phyloP scores from a whole-genome alignment of 2,888 invertebrate species.

The Hydraecia micacea region DNA sequence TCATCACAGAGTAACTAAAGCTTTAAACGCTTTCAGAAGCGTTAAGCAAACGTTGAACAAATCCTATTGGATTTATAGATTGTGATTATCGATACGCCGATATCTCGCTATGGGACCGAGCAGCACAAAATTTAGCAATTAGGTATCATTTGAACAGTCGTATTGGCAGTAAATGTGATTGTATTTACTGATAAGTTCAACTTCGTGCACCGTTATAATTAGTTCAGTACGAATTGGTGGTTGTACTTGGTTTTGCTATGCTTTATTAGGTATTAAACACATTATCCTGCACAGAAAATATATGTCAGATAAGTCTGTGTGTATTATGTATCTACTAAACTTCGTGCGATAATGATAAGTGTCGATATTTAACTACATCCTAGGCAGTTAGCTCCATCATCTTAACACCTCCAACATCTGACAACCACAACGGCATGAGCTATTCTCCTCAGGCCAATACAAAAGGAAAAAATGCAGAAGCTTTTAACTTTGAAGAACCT shows the following conservation, averaged over 20 bases:
- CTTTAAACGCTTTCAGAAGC: conserved; percentile 45
- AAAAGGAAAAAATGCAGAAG: no score
- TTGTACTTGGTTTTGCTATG: neutral
- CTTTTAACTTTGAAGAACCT: no score
- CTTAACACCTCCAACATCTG: neutral
- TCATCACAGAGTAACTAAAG: conserved; percentile 18
- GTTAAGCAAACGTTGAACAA: conserved; percentile 40
- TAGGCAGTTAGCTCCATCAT: neutral
- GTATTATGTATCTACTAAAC: neutral
- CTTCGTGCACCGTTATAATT: conserved; percentile 51
- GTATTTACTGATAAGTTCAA: conserved; percentile 52
- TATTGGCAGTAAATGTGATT: conserved; percentile 54
- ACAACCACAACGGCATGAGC: no score
- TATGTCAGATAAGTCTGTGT: neutral
- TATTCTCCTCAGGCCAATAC: no score
- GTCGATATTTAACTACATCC: neutral
- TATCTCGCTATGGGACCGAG: conserved; percentile 46
- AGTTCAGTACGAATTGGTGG: conserved; percentile 13
- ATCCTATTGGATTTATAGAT: conserved; percentile 57
- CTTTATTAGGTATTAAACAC: neutral
- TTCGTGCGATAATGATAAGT: neutral
- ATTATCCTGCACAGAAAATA: neutral
- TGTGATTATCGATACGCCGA: conserved; percentile 47
- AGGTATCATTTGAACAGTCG: conserved; percentile 49
- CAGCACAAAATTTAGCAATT: conserved; percentile 59